These are phyloP conservation scores for Leptopilina syphax DNA, from an alignment of 2,888 invertebrate species.

Conservation along the genomic window DNA sequence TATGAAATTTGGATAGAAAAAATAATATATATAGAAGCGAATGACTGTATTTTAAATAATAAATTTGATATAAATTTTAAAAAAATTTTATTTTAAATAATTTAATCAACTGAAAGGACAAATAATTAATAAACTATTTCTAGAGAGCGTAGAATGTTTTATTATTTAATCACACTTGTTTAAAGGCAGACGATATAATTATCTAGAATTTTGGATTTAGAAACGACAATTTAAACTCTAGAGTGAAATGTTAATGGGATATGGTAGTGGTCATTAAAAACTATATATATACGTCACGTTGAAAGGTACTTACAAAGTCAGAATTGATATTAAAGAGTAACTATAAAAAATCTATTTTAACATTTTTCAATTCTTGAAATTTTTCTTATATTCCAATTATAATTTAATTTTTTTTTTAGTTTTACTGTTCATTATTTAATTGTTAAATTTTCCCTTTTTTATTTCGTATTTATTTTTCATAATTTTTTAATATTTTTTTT, in stretches of 20 bases:
- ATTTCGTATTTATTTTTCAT: too few relatives aligned
- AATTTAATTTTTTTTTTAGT: too few relatives aligned
- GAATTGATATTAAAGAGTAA: neutral
- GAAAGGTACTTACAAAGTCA: neutral
- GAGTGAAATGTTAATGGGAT: neutral
- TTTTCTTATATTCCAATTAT: too few relatives aligned
- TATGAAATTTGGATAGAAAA: neutral
- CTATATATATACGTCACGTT: constrained; percentile 7
- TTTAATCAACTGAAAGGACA: too few relatives aligned
- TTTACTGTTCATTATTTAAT: too few relatives aligned
- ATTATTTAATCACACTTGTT: neutral
- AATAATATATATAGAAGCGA: neutral
- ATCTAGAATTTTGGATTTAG: neutral
- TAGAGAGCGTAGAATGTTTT: neutral
- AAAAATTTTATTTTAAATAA: too few relatives aligned
- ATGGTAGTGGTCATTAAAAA: constrained; percentile 12
- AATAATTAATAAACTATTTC: too few relatives aligned
- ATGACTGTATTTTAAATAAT: too few relatives aligned
- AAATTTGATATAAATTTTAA: too few relatives aligned
- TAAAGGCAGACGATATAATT: neutral
- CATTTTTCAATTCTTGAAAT: too few relatives aligned
- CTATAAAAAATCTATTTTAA: neutral
- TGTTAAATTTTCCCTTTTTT: too few relatives aligned
- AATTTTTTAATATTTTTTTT: too few relatives aligned
- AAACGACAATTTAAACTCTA: neutral